phyloP scores from a whole-genome alignment of 2,888 invertebrate genomes.

The Eupelmus urozonus region DNA sequence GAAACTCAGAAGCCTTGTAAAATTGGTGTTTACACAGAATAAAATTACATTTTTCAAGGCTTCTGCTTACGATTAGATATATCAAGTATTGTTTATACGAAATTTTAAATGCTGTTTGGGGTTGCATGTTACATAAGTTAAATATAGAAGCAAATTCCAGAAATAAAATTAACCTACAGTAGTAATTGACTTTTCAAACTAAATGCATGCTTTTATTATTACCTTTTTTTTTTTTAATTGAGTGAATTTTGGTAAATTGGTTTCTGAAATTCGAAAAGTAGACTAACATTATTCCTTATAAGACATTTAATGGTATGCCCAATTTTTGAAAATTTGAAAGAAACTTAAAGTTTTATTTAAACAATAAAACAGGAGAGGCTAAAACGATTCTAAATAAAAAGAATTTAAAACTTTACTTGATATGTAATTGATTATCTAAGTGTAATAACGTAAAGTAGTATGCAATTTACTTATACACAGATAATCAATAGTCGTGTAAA shows the following conservation, averaged over 20 bases:
- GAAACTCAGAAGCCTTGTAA: not conserved
- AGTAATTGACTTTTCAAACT: not conserved
- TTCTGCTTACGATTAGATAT: not conserved
- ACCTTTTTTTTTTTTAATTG: not conserved
- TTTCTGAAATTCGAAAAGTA: not conserved
- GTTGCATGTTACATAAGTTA: not conserved
- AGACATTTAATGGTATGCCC: not conserved
- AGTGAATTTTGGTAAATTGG: not conserved
- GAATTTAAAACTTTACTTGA: constrained; percentile 21
- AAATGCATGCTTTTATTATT: not conserved
- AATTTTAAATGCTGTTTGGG: not conserved
- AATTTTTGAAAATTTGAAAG: no score
- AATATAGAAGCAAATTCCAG: no score
- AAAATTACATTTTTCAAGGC: not conserved
- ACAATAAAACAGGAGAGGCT: no score
- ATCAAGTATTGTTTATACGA: constrained; percentile 23
- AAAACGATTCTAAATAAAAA: not conserved
- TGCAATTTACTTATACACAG: not conserved
- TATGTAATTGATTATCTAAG: constrained; percentile 4
- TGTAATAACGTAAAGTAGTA: not conserved
- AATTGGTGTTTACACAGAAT: not conserved
- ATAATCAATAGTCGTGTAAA: no score
- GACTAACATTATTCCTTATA: not conserved
- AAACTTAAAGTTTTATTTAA: not conserved
- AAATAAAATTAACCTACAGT: not conserved